Percentiles rank a stretch among this genome's conserved stretches.
Conservation (phyloP, 2,797 vertebrate genomes). For the Aulostomus chinensis region DNA sequence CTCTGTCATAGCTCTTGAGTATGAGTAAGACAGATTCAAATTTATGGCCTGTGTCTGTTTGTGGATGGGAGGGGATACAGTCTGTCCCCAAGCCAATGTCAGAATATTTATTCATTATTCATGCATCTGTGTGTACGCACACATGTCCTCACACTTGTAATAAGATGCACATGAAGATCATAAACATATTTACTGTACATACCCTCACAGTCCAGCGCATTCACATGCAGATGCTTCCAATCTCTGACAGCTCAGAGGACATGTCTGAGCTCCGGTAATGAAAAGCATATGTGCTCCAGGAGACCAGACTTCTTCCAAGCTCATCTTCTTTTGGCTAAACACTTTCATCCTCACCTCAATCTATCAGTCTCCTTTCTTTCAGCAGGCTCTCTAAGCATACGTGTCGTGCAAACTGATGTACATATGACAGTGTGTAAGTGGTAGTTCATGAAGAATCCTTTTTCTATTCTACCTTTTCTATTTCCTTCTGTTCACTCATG, state of each 20-base stretch:
- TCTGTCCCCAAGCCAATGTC: slow-evolving; percentile 9
- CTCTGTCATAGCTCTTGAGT: too few relatives aligned
- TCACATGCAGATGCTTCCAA: slow-evolving; percentile 49
- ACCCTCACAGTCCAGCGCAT: slow-evolving; percentile 28
- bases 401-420: slow-evolving; percentile 12
- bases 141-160: slow-evolving; percentile 12
- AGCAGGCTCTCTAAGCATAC: slow-evolving; percentile 30
- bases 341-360: slow-evolving; percentile 57
- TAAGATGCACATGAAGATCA: slow-evolving; percentile 31
- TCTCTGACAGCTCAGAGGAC: slow-evolving; percentile 61
- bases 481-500: neutral
- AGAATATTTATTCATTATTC: slow-evolving; percentile 7
- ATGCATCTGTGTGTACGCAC: neutral
- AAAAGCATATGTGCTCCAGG: slow-evolving; percentile 73
- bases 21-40: too few relatives aligned
- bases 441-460: too few relatives aligned
- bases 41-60: too few relatives aligned
- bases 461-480: neutral
- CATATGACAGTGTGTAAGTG: slow-evolving; percentile 10
- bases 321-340: slow-evolving; percentile 71
- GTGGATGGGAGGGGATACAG: neutral
- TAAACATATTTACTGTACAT: slow-evolving; percentile 36
- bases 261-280: slow-evolving; percentile 69
- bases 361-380: slow-evolving; percentile 47
- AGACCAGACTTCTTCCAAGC: slow-evolving; percentile 59